phyloP scores from a whole-genome alignment of 1,140 invertebrate genomes.

The Aphis craccivora region DNA sequence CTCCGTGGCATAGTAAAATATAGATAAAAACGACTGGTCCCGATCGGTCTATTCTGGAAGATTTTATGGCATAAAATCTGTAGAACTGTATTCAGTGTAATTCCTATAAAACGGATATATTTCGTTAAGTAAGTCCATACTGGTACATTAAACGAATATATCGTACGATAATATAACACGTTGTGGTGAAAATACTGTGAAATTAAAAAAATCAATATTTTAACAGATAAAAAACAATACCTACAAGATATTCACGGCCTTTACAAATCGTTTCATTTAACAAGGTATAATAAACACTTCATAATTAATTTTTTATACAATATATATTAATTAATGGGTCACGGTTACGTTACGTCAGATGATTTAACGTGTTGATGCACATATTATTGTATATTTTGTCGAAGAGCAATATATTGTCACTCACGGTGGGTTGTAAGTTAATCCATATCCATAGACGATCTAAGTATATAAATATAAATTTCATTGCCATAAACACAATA shows the following conservation, averaged over 20 bases:
- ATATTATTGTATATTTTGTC: neutral
- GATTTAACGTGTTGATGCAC: neutral
- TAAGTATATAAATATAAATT: neutral
- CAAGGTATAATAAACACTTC: neutral
- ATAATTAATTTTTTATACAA: neutral
- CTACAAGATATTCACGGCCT: neutral
- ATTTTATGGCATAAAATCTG: neutral
- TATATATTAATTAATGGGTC: slow-evolving; percentile 17
- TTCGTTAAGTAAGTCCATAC: neutral
- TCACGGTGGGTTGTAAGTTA: neutral
- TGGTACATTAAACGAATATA: neutral
- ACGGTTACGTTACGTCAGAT: neutral
- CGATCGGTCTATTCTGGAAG: neutral
- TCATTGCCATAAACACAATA: neutral
- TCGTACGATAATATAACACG: neutral
- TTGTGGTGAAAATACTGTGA: neutral
- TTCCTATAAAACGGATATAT: too few species aligned
- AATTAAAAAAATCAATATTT: neutral
- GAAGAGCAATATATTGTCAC: neutral
- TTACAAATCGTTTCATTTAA: neutral
- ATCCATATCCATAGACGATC: neutral
- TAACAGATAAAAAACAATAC: neutral
- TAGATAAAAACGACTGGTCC: neutral
- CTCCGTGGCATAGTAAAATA: rapidly evolving
- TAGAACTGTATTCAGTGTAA: neutral